Evolutionary conservation across 2,113 vertebrate species (phyloP), one percentile per base, ranked within the genome.

Genomic region (Sylvia atricapilla): DNA sequence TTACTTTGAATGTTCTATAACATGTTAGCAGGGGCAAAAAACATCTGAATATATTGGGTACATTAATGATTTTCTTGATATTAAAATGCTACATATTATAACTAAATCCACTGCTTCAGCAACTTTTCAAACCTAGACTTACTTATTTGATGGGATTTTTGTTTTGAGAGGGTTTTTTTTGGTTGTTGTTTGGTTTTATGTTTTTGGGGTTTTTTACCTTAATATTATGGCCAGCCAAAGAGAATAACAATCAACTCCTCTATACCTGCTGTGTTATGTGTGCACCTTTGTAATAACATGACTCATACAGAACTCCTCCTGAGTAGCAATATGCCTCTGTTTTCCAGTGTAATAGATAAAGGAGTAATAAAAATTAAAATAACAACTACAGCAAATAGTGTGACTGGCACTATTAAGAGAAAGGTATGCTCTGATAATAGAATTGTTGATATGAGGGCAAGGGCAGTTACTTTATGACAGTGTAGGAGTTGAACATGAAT

Each of bases 331-430:
- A 68, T 47, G 5, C 39, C 53, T 89, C 78, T 84, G 39, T 93
- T 93, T 93, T 91, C 82, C 55, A 74, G 53, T 6, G 12, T 58
- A 89, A 72, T 11, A 80, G 68, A 68, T 68, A 88, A 90, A 92
- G 25, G 25, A 83, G 39, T 52, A 91, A 95, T 72, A 95, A 90
- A 77, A 90, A 88, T 85, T 76, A 88, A 93, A 91, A 60, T 77
- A 94, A 89, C 64, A 92, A 66, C 81, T 66, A 90, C 50, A 63
- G 52, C 73, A 92, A 95, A 90, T 68, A 72, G 24, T 58, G 50
- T 31, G 74, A 66, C 25, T 53, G 49, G 59, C 10, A 66, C 27
- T 63, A 39, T 56, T 70, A 87, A 86, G 37, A 58, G 68, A 84
- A 81, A 3, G 44, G 31, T 44, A 76, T 46, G 39, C 27, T 77